Evolutionary conservation across 2,797 vertebrate genomes (phyloP).

Genomic region (Coilia nasus): DNA sequence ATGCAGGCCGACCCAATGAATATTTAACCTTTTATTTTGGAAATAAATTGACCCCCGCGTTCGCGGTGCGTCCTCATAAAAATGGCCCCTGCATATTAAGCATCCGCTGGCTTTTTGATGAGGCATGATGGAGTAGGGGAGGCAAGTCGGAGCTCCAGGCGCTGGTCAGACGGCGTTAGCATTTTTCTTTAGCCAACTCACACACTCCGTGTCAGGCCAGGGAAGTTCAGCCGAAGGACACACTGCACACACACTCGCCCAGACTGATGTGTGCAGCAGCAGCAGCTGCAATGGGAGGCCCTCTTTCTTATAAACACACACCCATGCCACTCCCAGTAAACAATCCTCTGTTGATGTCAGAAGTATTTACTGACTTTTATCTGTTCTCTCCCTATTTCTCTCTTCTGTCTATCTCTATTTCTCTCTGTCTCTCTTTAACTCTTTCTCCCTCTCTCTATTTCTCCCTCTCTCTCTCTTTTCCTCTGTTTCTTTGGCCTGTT

Average conservation of each 20-base stretch:
- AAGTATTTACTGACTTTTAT: constrained; percentile 48
- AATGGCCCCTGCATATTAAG: background rate
- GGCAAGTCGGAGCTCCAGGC: background rate
- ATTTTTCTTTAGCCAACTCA: background rate
- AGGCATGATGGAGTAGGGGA: background rate
- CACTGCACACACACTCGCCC: background rate
- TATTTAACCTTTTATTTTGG: constrained; percentile 8
- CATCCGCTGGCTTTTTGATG: background rate
- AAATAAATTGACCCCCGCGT: constrained; percentile 12
- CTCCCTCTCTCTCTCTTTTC: constrained; percentile 45
- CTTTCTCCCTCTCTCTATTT: constrained; percentile 55
- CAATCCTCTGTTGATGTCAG: constrained; percentile 37
- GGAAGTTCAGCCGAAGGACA: constrained; percentile 12
- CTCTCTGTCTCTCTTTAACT: constrained; percentile 33
- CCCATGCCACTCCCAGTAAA: background rate
- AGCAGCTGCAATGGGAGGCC: background rate
- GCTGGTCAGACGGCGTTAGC: background rate
- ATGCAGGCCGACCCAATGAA: constrained; percentile 9
- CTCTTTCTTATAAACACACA: background rate
- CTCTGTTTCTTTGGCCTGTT: background rate
- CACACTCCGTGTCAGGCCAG: background rate
- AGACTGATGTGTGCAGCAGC: constrained; percentile 18
- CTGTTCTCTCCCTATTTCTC: constrained; percentile 41
- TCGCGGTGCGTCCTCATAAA: background rate
- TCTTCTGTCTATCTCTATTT: constrained; percentile 27